Evolutionary conservation across 2,888 invertebrate species (phyloP).

Genomic region (Siphlonurus alternatus): DNA sequence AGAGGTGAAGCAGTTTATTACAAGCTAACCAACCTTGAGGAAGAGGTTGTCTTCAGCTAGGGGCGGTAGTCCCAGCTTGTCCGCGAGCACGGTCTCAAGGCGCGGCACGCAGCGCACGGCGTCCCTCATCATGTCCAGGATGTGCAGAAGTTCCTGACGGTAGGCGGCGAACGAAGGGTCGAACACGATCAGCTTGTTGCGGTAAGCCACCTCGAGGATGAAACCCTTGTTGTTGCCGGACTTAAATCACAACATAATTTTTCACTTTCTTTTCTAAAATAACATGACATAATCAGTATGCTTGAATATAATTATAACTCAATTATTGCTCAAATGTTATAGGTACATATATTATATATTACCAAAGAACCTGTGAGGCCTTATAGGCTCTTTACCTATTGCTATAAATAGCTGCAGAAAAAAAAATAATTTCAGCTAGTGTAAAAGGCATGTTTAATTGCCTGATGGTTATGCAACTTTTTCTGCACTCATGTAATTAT

Average conservation of each 20-base stretch:
- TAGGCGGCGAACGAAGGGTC: slow-evolving; percentile 63
- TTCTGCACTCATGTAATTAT: too few species aligned
- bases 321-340: too few species aligned
- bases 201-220: slow-evolving; percentile 38
- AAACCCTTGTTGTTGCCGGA: slow-evolving; percentile 42
- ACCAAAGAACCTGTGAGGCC: too few species aligned
- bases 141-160: slow-evolving; percentile 44
- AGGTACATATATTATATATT: too few species aligned
- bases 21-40: slow-evolving; percentile 15
- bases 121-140: slow-evolving; percentile 57
- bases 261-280: neutral
- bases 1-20: neutral
- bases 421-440: too few species aligned
- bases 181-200: slow-evolving; percentile 44
- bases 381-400: too few species aligned
- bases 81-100: slow-evolving; percentile 51
- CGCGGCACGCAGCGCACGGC: slow-evolving; percentile 55
- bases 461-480: too few species aligned
- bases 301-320: neutral
- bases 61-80: neutral
- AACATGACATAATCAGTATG: neutral
- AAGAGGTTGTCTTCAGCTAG: slow-evolving; percentile 9
- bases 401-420: too few species aligned
- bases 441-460: too few species aligned
- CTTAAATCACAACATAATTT: neutral